Evolutionary conservation across 2,888 invertebrate species (phyloP).

Genomic region (Ectobius pallidus): DNA sequence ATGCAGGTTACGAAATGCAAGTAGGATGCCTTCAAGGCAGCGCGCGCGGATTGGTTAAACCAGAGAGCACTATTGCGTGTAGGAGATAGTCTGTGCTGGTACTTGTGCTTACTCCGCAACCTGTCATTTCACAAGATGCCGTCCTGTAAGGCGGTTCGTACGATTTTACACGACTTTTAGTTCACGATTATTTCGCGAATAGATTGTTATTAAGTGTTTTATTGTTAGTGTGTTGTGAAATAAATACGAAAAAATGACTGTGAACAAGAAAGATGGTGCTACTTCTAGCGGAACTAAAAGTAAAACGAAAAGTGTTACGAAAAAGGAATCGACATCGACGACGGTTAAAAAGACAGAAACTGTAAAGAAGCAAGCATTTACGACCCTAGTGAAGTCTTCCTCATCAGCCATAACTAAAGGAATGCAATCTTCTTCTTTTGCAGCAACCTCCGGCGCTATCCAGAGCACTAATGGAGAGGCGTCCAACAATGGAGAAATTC

Average conservation of each 20-base stretch:
- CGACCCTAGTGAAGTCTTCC: conserved; percentile 39
- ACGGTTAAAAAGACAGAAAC: conserved; percentile 27
- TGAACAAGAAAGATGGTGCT: conserved; percentile 35
- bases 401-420: conserved; percentile 21
- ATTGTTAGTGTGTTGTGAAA: neutral
- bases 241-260: conserved; percentile 35
- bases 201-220: neutral
- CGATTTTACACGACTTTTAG: neutral
- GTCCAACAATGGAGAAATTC: neutral
- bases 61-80: neutral
- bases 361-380: conserved; percentile 37
- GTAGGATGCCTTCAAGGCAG: conserved; percentile 9
- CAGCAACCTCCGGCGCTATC: conserved; percentile 3
- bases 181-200: neutral
- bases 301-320: conserved; percentile 32
- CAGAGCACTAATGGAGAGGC: neutral
- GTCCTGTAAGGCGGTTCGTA: neutral
- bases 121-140: conserved; percentile 6
- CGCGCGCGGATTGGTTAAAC: neutral
- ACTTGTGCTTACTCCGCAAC: neutral
- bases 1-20: neutral
- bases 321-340: conserved; percentile 18
- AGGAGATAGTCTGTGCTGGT: neutral
- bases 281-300: conserved; percentile 9
- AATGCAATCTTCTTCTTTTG: conserved; percentile 10